These are phyloP conservation scores for Colostygia pectinataria DNA, from an alignment of 2,888 invertebrate species.

Conservation along the genomic window DNA sequence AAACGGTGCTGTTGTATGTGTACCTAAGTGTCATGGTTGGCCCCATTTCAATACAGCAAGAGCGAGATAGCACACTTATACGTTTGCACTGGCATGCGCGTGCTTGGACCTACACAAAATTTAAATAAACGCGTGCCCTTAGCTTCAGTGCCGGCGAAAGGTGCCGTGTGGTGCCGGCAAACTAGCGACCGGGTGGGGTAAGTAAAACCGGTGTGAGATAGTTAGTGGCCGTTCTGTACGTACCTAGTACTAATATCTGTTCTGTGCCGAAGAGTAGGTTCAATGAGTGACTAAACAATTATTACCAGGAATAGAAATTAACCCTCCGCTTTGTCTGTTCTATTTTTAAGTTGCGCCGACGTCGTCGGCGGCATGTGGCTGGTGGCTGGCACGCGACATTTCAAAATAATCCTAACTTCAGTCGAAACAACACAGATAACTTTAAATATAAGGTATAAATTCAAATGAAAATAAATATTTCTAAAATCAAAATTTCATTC, in stretches of 20 bases:
- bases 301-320: constrained; percentile 62
- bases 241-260: background rate
- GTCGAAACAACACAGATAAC: constrained; percentile 13
- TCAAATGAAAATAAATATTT: background rate
- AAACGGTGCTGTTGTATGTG: no score
- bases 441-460: background rate
- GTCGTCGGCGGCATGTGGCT: constrained; percentile 8
- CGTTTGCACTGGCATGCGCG: no score
- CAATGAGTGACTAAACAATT: constrained; percentile 47
- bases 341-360: constrained; percentile 61
- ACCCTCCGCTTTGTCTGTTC: constrained; percentile 64
- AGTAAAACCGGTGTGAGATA: no score
- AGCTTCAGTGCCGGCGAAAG: no score
- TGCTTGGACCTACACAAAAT: no score
- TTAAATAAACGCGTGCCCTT: no score
- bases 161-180: no score
- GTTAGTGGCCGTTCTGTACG: no score
- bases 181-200: no score
- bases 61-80: no score
- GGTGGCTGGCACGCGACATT: constrained; percentile 53
- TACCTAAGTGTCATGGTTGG: no score
- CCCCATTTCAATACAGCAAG: no score
- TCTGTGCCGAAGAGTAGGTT: constrained; percentile 37
- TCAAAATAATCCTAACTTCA: constrained; percentile 49
- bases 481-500: background rate